These are phyloP conservation scores for Eilema sororculum DNA, from an alignment of 2,888 invertebrate species.

Conservation along the genomic window DNA sequence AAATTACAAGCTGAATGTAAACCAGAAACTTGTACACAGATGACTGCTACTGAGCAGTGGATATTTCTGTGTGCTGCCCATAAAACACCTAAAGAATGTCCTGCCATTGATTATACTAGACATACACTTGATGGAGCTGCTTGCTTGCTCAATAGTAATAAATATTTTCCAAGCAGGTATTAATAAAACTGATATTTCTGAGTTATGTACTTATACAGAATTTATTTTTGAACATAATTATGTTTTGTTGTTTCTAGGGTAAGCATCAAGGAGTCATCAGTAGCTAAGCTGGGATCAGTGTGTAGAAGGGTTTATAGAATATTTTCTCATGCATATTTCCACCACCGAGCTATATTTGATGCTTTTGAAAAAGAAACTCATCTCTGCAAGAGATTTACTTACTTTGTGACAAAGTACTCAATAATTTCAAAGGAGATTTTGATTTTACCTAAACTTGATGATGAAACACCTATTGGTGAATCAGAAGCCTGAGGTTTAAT, in stretches of 20 bases:
- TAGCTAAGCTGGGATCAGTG: conserved; percentile 99
- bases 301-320: conserved; percentile 99
- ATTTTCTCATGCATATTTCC: conserved; percentile 99
- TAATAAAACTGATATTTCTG: conserved; percentile 23
- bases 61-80: conserved; percentile 99
- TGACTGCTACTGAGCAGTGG: conserved; percentile 99
- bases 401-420: conserved; percentile 99
- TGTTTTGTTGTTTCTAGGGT: conserved; percentile 89
- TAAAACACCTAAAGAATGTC: conserved; percentile 99
- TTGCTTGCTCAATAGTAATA: conserved; percentile 99
- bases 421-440: conserved; percentile 99
- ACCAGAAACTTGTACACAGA: conserved; percentile 98
- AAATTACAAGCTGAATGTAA: conserved; percentile 98
- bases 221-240: neutral
- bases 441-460: conserved; percentile 98
- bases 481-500: conserved; percentile 79
- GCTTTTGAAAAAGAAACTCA: conserved; percentile 99
- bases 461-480: conserved; percentile 88
- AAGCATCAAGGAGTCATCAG: conserved; percentile 99
- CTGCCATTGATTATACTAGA: conserved; percentile 99
- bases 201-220: neutral
- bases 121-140: conserved; percentile 99
- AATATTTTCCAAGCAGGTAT: conserved; percentile 99
- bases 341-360: conserved; percentile 98
- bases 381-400: conserved; percentile 97